Evolutionary conservation across 2,888 invertebrate genomes (phyloP).

Genomic region (Drosophila putrida): DNA sequence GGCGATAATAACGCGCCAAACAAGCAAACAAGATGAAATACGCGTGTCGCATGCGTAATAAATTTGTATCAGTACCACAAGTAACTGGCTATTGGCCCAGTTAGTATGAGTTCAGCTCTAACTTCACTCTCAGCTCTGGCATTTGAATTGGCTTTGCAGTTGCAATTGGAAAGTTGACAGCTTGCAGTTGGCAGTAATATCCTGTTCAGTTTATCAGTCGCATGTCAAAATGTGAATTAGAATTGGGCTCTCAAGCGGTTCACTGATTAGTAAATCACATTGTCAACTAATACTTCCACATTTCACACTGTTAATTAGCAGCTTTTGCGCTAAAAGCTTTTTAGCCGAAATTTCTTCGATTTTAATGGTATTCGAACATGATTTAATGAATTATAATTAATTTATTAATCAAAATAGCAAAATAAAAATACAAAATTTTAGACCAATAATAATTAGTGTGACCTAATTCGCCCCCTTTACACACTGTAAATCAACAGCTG

Average conservation of each 20-base stretch:
- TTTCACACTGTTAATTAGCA: slow-evolving; percentile 10
- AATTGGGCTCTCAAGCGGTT: background rate
- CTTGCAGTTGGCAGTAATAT: slow-evolving; percentile 25
- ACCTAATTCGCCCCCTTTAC: too few species aligned
- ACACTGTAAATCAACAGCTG: too few species aligned
- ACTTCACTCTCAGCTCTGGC: slow-evolving; percentile 21
- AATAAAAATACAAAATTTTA: too few species aligned
- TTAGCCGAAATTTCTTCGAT: background rate
- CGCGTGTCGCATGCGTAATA: slow-evolving; percentile 79
- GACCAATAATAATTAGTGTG: too few species aligned
- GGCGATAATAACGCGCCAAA: slow-evolving; percentile 79
- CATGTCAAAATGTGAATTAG: slow-evolving; percentile 34
- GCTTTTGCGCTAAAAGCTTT: background rate
- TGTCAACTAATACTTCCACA: slow-evolving; percentile 5
- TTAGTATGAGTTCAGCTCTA: slow-evolving; percentile 1
- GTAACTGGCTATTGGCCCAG: slow-evolving; percentile 11
- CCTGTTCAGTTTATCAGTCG: slow-evolving; percentile 44
- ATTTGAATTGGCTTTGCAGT: slow-evolving; percentile 42
- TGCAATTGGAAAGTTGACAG: slow-evolving; percentile 27
- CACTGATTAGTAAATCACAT: slow-evolving; percentile 9
- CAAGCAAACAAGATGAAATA: slow-evolving; percentile 81
- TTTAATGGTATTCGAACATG: slow-evolving; percentile 4
- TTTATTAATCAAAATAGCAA: too few species aligned
- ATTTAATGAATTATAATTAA: background rate
- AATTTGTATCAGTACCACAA: slow-evolving; percentile 63